phyloP scores from a whole-genome alignment of 2,797 vertebrate genomes.

The Cryptoprocta ferox region DNA sequence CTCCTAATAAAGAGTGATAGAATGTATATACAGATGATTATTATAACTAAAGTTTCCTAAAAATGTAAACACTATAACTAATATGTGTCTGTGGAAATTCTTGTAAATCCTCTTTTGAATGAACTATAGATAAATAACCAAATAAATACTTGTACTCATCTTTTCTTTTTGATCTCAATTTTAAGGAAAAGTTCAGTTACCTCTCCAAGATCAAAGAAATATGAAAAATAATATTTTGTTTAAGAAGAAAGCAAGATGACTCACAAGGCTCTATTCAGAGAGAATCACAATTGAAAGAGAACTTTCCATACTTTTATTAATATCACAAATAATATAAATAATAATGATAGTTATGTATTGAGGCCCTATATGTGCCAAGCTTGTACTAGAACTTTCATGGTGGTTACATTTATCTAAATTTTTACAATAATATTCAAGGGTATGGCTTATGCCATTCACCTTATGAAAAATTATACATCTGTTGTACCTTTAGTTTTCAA shows the following conservation, averaged over 20 bases:
- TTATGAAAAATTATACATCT: neutral
- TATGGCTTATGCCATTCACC: neutral
- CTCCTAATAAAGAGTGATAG: neutral
- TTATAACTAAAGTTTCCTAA: neutral
- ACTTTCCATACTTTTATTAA: neutral
- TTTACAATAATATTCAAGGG: neutral
- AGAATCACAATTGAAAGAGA: neutral
- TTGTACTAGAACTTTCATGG: neutral
- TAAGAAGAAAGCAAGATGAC: neutral
- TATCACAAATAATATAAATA: neutral
- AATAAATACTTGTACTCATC: neutral
- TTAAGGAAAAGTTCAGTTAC: neutral
- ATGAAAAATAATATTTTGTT: neutral
- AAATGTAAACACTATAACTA: neutral
- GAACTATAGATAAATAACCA: neutral
- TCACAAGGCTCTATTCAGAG: neutral
- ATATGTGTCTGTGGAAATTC: neutral
- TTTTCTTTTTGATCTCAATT: neutral
- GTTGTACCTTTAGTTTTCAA: constrained; percentile 23
- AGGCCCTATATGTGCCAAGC: neutral
- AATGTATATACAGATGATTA: neutral
- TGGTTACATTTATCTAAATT: neutral
- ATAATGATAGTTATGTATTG: neutral
- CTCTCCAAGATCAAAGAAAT: neutral
- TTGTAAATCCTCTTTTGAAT: neutral